Evolutionary conservation across 2,888 invertebrate species (phyloP).

Genomic region (Molorchus minor): DNA sequence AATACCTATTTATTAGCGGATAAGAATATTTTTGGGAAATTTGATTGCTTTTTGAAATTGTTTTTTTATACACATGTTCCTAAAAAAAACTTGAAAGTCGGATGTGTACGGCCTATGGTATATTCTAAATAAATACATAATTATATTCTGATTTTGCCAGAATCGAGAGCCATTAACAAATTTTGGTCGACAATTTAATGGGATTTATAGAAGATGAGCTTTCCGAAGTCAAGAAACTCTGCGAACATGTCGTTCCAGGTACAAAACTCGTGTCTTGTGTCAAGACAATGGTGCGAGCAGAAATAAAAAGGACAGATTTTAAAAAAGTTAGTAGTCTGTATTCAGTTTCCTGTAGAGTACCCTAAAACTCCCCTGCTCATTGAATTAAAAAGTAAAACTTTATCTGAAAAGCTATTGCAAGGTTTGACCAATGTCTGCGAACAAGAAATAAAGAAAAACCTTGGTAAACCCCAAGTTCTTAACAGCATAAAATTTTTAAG

Average conservation of each 20-base stretch:
- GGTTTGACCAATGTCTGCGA: constrained; percentile 71
- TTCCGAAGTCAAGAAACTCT: constrained; percentile 70
- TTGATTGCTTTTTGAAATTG: too few species aligned
- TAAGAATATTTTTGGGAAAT: too few species aligned
- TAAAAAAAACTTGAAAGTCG: too few species aligned
- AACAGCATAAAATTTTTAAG: constrained; percentile 69
- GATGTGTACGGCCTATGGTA: too few species aligned
- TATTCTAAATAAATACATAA: too few species aligned
- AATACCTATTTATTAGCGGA: too few species aligned
- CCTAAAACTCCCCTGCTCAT: constrained; percentile 69
- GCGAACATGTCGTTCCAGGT: constrained; percentile 69
- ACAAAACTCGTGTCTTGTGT: constrained; percentile 74
- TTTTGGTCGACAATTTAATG: constrained; percentile 59
- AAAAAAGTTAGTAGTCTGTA: constrained; percentile 71
- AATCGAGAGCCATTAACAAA: background rate
- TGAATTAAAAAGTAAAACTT: constrained; percentile 75
- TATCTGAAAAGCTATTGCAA: constrained; percentile 71
- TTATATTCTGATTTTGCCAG: too few species aligned
- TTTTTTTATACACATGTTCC: too few species aligned
- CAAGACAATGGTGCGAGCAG: constrained; percentile 71
- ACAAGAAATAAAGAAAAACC: constrained; percentile 66
- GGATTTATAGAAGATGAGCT: constrained; percentile 74
- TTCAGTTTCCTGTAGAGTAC: constrained; percentile 74
- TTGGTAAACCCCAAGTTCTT: constrained; percentile 71
- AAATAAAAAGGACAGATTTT: constrained; percentile 71